A percentile compares a stretch with the other conserved stretches of the same genome.
Evolutionary conservation across 2,888 invertebrate genomes (phyloP).

Genomic region (Drosophila ezoana): DNA sequence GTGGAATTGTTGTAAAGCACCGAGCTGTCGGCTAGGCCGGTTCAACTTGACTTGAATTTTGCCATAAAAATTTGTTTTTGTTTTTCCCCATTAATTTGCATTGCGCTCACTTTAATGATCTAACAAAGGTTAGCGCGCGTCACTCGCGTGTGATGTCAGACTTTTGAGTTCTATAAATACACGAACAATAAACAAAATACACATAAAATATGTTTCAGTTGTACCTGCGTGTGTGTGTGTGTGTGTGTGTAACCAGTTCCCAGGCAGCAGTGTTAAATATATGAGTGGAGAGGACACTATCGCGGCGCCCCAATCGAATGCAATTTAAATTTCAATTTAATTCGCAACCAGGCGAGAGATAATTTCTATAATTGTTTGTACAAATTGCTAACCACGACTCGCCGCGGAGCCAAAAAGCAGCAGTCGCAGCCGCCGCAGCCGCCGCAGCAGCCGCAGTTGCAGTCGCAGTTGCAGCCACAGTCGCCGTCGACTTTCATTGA

Average conservation of each 20-base stretch:
- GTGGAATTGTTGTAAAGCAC: slow-evolving; percentile 33
- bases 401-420: slow-evolving; percentile 36
- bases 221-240: slow-evolving; percentile 33
- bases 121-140: slow-evolving; percentile 61
- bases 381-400: slow-evolving; percentile 77
- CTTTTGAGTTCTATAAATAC: slow-evolving; percentile 70
- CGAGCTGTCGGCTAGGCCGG: slow-evolving; percentile 23
- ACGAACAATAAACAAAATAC: slow-evolving; percentile 29
- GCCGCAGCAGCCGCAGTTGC: slow-evolving; percentile 27
- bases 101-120: slow-evolving; percentile 56
- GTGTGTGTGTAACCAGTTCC: slow-evolving; percentile 35
- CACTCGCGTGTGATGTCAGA: slow-evolving; percentile 69
- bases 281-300: slow-evolving; percentile 43
- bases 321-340: slow-evolving; percentile 81
- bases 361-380: slow-evolving; percentile 81
- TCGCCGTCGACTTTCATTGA: slow-evolving; percentile 73
- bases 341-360: slow-evolving; percentile 75
- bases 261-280: slow-evolving; percentile 12
- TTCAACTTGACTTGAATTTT: slow-evolving; percentile 59
- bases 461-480: slow-evolving; percentile 42
- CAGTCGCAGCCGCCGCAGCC: slow-evolving; percentile 26
- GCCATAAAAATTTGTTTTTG: slow-evolving; percentile 38
- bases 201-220: slow-evolving; percentile 47
- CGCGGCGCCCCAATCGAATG: slow-evolving; percentile 66
- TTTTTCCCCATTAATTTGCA: slow-evolving; percentile 47